Percentiles rank a stretch among this genome's conserved stretches.
phyloP scores from a whole-genome alignment of 1,140 invertebrate species.

The Drosophila micromelanica region DNA sequence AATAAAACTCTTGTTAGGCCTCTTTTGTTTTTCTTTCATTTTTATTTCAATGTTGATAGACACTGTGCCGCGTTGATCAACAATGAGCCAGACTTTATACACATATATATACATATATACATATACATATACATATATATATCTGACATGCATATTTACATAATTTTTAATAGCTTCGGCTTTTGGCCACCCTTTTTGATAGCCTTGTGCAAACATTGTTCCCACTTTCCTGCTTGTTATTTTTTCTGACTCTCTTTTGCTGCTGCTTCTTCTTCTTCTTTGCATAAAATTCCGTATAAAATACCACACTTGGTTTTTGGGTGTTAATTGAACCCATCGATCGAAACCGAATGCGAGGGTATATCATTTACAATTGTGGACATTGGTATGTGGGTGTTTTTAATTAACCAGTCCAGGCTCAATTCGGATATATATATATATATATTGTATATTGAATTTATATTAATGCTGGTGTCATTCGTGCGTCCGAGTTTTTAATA shows the following conservation, averaged over 20 bases:
- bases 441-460: not conserved
- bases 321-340: constrained; percentile 41
- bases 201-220: constrained; percentile 60
- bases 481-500: constrained; percentile 70
- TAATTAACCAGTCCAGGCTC: constrained; percentile 51
- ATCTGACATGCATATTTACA: constrained; percentile 63
- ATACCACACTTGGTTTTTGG: constrained; percentile 11
- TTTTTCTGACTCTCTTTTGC: not conserved
- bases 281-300: constrained; percentile 41
- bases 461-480: constrained; percentile 74
- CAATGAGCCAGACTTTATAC: constrained; percentile 79
- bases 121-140: not conserved
- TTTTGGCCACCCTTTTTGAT: constrained; percentile 42
- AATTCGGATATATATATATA: not conserved
- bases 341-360: constrained; percentile 27
- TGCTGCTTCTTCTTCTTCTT: constrained; percentile 12
- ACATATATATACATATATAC: constrained; percentile 19
- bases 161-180: constrained; percentile 76
- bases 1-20: constrained; percentile 82
- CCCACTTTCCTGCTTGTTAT: constrained; percentile 15
- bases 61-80: constrained; percentile 72
- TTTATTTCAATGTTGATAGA: constrained; percentile 81
- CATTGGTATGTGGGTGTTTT: constrained; percentile 65
- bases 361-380: constrained; percentile 49
- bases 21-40: constrained; percentile 78